Base-by-base conservation (phyloP, 2,888 invertebrate species). In the Crepidodera aurea region DNA sequence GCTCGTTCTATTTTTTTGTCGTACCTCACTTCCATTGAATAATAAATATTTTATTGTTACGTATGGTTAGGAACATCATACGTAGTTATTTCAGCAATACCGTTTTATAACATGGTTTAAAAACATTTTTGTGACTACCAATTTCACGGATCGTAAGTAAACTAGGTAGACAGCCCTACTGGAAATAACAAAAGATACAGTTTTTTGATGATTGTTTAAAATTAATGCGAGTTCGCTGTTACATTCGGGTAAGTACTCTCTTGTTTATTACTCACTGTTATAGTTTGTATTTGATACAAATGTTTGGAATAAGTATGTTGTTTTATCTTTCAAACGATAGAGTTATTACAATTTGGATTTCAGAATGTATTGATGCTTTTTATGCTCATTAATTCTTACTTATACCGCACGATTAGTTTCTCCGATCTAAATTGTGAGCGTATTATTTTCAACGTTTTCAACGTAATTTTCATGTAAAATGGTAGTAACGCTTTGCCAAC, bases 81-180 rank as follows among this genome's bases (percentile, higher is more conserved):
- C 44, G 1, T 44, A 55, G 22, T 12, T 55, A 25, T 27, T 46
- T 46, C 25, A 25, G 15, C 7, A 44, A 44, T 55, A 55, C 55
- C 55, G 55, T 55, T 55, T 44, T 44, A 48, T 34, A 44, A 32
- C 44, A 18, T 27, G 29, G 18, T 54, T 44, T 54, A 22, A 15
- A 13, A 13, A 37, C 37, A 40, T 40, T 40, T 40, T 16, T 40
- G 18, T 40, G 40, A 16, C 7, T 18, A 51, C 39, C 27, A 54
- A 54, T 42, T 54, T 54, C 42, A 54, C 54, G 54, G 42, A 54
- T 22, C 3, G 25, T 40, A 53, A 53, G 39, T 54, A 42, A 40
- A 53, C 5, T 53, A 15, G 13, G 39, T 51, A 19, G 12, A 39
- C 16, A 34, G 25, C 22, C 40, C 39, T 39, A 27, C 25, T 53